These are phyloP conservation scores for Odocoileus virginianus DNA, from an alignment of 2,113 vertebrate species.

Conservation along the genomic window DNA sequence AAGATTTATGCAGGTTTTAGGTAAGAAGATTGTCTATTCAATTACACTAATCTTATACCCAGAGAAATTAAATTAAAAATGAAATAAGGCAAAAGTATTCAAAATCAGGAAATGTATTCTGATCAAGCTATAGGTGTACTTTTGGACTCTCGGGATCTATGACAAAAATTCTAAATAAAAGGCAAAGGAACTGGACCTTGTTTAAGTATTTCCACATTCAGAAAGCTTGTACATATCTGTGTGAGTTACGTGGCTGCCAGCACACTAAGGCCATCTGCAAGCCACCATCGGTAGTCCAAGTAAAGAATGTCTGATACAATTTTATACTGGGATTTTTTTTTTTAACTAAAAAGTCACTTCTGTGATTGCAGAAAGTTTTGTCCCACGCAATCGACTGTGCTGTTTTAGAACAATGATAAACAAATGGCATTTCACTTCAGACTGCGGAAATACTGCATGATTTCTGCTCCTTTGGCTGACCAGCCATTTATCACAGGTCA, in stretches of 20 bases:
- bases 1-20: not conserved
- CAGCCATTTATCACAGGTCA: constrained; percentile 69
- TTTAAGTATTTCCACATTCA: not conserved
- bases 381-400: not conserved
- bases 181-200: not conserved
- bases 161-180: constrained; percentile 25
- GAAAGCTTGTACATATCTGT: not conserved
- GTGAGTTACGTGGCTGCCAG: not conserved
- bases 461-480: constrained; percentile 58
- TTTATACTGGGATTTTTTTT: not conserved
- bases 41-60: not conserved
- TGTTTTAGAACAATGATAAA: constrained; percentile 52
- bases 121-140: not conserved
- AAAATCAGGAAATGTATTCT: not conserved
- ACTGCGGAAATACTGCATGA: constrained; percentile 30
- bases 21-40: not conserved
- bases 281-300: not conserved
- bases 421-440: constrained; percentile 45
- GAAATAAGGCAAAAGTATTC: not conserved
- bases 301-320: not conserved
- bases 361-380: not conserved
- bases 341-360: not conserved
- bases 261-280: not conserved
- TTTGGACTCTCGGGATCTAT: not conserved
- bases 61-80: not conserved